Conservation (phyloP, 2,113 vertebrate genomes). For the Nettapus auritus region DNA sequence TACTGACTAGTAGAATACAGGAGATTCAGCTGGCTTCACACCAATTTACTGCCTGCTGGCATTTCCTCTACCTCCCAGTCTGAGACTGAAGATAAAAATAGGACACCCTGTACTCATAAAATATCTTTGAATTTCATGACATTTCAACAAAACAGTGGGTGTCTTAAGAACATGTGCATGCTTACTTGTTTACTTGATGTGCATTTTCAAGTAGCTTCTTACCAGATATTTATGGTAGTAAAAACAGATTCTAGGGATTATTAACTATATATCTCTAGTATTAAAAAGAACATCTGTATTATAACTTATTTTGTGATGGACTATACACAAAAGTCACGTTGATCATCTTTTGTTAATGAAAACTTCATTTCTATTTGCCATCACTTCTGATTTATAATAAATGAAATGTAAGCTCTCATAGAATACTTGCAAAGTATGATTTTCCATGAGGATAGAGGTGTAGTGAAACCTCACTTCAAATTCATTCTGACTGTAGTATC, state of each 20-base stretch:
- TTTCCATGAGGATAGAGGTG: background rate
- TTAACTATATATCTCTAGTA: background rate
- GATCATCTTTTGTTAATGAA: background rate
- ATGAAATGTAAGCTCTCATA: fast-evolving
- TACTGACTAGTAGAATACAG: background rate
- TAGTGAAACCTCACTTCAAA: background rate
- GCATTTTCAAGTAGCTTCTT: background rate
- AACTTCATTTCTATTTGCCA: background rate
- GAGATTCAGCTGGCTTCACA: background rate
- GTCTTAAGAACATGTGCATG: background rate
- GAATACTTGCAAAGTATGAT: background rate
- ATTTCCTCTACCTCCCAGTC: background rate
- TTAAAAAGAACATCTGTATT: background rate
- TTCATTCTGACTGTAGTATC: background rate
- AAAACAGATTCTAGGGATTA: background rate
- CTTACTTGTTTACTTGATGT: background rate
- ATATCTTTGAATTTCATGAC: background rate
- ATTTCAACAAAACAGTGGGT: background rate
- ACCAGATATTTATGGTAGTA: background rate
- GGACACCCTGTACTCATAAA: too few species aligned
- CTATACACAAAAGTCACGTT: background rate
- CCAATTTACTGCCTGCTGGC: fast-evolving
- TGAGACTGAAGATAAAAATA: background rate
- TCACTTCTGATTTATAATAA: background rate
- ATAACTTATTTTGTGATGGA: background rate